These are phyloP conservation scores for Melanostigma gelatinosum DNA, from an alignment of 2,113 vertebrate species.

Conservation along the genomic window DNA sequence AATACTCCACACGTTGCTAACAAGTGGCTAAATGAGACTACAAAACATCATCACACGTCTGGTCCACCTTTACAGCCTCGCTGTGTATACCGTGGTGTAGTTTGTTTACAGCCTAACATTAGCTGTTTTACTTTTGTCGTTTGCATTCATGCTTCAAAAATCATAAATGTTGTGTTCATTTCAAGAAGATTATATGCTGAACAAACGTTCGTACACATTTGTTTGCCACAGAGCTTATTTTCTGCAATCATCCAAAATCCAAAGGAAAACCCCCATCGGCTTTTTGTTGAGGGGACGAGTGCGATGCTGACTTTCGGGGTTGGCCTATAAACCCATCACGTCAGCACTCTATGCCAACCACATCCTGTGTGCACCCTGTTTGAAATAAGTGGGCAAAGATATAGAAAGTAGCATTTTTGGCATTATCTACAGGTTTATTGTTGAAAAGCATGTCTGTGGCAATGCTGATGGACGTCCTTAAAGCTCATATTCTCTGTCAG, in stretches of 20 bases:
- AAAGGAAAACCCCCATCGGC: background rate
- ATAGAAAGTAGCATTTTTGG: constrained; percentile 22
- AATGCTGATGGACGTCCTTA: constrained; percentile 42
- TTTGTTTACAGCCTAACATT: background rate
- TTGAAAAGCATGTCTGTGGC: constrained; percentile 39
- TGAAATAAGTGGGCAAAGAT: constrained; percentile 17
- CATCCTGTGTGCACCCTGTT: constrained; percentile 21
- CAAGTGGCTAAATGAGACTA: background rate
- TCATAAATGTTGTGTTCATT: background rate
- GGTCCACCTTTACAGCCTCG: background rate
- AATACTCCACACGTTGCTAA: background rate
- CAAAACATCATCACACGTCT: background rate
- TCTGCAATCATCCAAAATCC: background rate
- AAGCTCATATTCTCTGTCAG: constrained; percentile 53
- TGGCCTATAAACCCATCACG: background rate
- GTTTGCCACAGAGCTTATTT: background rate
- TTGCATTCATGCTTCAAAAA: background rate
- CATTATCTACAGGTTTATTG: constrained; percentile 49
- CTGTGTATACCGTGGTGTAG: background rate
- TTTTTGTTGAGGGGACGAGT: background rate
- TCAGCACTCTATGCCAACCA: constrained; percentile 15
- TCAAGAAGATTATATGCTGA: too few species aligned
- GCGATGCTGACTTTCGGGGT: background rate
- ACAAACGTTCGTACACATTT: background rate
- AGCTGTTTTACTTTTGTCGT: background rate